Evolutionary conservation across 2,888 invertebrate genomes (phyloP).

Genomic region (Synanthedon myopaeformis): DNA sequence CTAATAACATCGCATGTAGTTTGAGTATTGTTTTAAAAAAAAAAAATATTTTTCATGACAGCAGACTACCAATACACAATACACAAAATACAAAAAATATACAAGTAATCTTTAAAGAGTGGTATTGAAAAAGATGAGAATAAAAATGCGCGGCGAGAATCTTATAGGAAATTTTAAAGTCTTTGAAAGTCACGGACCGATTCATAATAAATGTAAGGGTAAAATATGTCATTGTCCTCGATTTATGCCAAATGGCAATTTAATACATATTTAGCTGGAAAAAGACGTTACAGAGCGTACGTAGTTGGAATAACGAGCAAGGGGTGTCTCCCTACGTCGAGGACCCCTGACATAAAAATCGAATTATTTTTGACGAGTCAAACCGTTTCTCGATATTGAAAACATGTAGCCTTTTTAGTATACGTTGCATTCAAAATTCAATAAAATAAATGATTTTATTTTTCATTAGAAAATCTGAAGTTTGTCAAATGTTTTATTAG

Average conservation of each 20-base stretch:
- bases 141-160: no score
- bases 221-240: constrained; percentile 27
- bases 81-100: no score
- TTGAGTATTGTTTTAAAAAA: no score
- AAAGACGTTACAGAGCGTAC: constrained; percentile 37
- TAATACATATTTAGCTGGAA: constrained; percentile 44
- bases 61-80: no score
- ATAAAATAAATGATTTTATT: not conserved
- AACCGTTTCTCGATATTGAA: constrained; percentile 40
- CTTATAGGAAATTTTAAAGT: not conserved
- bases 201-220: not conserved
- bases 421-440: not conserved
- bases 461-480: not conserved
- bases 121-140: no score
- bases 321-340: constrained; percentile 28
- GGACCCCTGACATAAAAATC: constrained; percentile 39
- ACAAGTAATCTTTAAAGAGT: no score
- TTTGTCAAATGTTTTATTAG: no score
- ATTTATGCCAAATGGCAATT: constrained; percentile 43
- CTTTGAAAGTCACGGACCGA: not conserved
- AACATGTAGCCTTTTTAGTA: constrained; percentile 2
- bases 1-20: no score
- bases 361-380: constrained; percentile 45
- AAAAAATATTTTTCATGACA: no score
- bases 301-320: constrained; percentile 48